These are phyloP conservation scores for Anguilla japonica DNA, from an alignment of 2,113 vertebrate genomes.

Conservation along the genomic window DNA sequence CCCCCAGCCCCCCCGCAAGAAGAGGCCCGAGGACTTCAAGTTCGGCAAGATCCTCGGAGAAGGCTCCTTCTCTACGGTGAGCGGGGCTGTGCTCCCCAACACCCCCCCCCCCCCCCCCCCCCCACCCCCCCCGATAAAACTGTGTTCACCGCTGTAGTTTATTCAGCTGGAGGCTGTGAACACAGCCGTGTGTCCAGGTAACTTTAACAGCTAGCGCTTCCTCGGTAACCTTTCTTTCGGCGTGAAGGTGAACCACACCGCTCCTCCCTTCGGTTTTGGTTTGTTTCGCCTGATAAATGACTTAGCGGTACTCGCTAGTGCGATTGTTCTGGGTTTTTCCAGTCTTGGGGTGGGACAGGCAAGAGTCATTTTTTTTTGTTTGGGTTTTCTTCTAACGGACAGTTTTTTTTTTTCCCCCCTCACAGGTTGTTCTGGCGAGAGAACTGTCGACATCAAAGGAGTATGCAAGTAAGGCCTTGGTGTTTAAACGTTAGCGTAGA, in stretches of 20 bases:
- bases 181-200: too few species aligned
- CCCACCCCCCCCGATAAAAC: too few species aligned
- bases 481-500: neutral
- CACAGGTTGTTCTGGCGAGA: slow-evolving; percentile 93
- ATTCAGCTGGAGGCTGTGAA: too few species aligned
- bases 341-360: neutral
- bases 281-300: neutral
- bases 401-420: too few species aligned
- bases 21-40: slow-evolving; percentile 93
- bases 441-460: slow-evolving; percentile 90
- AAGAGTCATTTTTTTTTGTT: neutral
- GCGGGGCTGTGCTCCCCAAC: slow-evolving; percentile 43
- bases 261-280: neutral
- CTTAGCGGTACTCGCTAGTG: neutral
- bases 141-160: too few species aligned
- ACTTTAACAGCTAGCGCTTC: too few species aligned
- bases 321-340: neutral
- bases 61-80: slow-evolving; percentile 95
- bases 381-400: too few species aligned
- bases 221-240: too few species aligned
- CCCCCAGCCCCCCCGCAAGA: slow-evolving; percentile 64
- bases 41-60: slow-evolving; percentile 96
- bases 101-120: too few species aligned
- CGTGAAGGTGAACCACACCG: too few species aligned
- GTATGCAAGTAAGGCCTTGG: slow-evolving; percentile 90